Evolutionary conservation across 1,140 invertebrate genomes (phyloP), one percentile per base, ranked within the genome.

Genomic region (Ips nitidus): DNA sequence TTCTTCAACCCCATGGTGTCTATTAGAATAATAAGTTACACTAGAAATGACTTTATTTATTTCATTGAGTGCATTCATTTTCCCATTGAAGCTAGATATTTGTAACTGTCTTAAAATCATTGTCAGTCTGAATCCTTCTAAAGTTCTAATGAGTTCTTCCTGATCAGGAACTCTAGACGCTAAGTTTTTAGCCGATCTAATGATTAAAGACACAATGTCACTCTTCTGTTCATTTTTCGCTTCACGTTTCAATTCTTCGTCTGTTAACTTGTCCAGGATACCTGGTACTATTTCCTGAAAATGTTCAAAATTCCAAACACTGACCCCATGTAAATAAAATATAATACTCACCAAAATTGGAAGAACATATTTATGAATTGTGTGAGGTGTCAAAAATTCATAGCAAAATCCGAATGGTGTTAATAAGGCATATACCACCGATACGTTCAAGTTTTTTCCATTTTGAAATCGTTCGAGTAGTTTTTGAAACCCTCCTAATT

Each of bases 51-150:
- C 93, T 86, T 98, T 98, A 83, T 99, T 99, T 45, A 99, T 94
- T 87, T 99, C 97, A 83, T 98, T 98, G 43, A 99, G 84, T 41
- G 97, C 96, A 81, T 97, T 98, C 97, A 99, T 99, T 85, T 98
- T 98, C 5, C 97, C 96, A 84, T 98, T 98, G 79, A 98, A 99
- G 47, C 95, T 98, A 8, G 96, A 98, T 79, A 98, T 97, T 86
- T 98, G 94, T 61, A 98, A 83, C 75, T 97, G 88, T 79, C 95
- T 85, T 70, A 98, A 84, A 75, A 98, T 97, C 93, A 98, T 98
- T 85, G 97, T 96, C 70, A 98, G 84, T 76, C 95, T 88, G 84
- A 98, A 96, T 81, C 97, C 94, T 86, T 98, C 96, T 71, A 98
- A 85, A 77, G 90, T 93, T 82, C 92, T 89, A 78, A 94, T 90